Percentiles rank a stretch among this genome's conserved stretches.
phyloP scores from a whole-genome alignment of 1,140 invertebrate species.

The Amyelois transitella region DNA sequence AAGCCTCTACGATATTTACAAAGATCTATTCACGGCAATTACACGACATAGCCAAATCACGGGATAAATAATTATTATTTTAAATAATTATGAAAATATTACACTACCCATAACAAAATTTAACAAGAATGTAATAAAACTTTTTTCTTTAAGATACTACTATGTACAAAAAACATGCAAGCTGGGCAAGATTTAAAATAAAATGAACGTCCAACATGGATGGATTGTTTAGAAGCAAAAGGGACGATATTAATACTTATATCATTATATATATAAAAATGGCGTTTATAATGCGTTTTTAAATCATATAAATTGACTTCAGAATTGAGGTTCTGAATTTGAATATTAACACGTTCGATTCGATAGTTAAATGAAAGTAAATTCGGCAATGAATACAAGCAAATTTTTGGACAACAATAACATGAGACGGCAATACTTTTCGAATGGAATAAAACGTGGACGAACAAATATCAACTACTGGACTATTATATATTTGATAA shows the following conservation, averaged over 20 bases:
- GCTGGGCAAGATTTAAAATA: slow-evolving; percentile 61
- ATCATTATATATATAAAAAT: slow-evolving; percentile 20
- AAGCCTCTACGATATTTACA: slow-evolving; percentile 42
- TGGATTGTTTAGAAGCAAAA: slow-evolving; percentile 56
- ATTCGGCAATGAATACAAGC: slow-evolving; percentile 38
- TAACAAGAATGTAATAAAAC: slow-evolving; percentile 63
- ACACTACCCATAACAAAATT: slow-evolving; percentile 64
- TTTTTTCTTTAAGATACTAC: slow-evolving; percentile 44
- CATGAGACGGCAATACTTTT: slow-evolving; percentile 62
- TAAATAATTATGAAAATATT: slow-evolving; percentile 34
- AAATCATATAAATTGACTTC: background rate
- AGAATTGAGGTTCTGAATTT: background rate
- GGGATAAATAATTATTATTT: slow-evolving; percentile 36
- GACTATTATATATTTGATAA: slow-evolving; percentile 56
- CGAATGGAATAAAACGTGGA: slow-evolving; percentile 64
- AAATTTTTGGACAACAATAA: slow-evolving; percentile 58
- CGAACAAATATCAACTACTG: slow-evolving; percentile 65
- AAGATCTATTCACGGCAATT: slow-evolving; percentile 24
- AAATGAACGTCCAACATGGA: slow-evolving; percentile 63
- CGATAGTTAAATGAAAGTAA: slow-evolving; percentile 29
- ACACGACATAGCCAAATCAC: slow-evolving; percentile 23
- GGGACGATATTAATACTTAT: slow-evolving; percentile 42
- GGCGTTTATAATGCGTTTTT: background rate
- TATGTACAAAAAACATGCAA: slow-evolving; percentile 70
- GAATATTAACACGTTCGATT: slow-evolving; percentile 2